Evolutionary conservation across 2,797 vertebrate species (phyloP).

Genomic region (Urosaurus nigricauda): DNA sequence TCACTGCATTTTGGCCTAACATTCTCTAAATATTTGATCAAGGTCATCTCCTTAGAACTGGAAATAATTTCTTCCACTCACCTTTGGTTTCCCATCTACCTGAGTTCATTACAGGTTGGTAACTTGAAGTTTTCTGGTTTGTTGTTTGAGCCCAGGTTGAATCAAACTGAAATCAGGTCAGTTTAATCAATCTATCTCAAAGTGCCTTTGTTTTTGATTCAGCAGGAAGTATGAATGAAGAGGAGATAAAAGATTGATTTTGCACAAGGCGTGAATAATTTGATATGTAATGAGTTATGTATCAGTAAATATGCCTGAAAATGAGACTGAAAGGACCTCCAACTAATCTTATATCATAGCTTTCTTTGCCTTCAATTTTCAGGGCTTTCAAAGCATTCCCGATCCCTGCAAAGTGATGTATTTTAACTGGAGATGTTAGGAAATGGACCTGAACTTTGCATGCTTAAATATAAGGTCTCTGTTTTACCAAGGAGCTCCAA

Average conservation of each 20-base stretch:
- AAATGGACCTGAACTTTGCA: not conserved
- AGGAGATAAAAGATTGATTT: slow-evolving; percentile 18
- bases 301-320: not conserved
- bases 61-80: fast-evolving
- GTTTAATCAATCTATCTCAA: slow-evolving; percentile 40
- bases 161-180: slow-evolving; percentile 50
- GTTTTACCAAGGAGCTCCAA: not conserved
- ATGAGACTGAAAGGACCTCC: not conserved
- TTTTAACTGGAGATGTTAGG: not conserved
- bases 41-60: not conserved
- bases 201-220: not conserved
- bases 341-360: not conserved
- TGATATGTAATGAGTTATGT: slow-evolving; percentile 38
- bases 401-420: not conserved
- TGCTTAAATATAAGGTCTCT: not conserved
- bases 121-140: slow-evolving; percentile 9
- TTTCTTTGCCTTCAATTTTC: not conserved
- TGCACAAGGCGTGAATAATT: slow-evolving; percentile 23
- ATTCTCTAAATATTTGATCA: slow-evolving; percentile 7
- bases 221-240: slow-evolving; percentile 43
- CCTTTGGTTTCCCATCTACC: not conserved
- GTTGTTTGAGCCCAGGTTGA: slow-evolving; percentile 34
- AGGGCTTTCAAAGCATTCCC: not conserved
- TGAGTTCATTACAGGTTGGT: not conserved
- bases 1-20: slow-evolving; percentile 1